Conservation (phyloP, 2,113 vertebrate species). For the Proterorhinus semilunaris region DNA sequence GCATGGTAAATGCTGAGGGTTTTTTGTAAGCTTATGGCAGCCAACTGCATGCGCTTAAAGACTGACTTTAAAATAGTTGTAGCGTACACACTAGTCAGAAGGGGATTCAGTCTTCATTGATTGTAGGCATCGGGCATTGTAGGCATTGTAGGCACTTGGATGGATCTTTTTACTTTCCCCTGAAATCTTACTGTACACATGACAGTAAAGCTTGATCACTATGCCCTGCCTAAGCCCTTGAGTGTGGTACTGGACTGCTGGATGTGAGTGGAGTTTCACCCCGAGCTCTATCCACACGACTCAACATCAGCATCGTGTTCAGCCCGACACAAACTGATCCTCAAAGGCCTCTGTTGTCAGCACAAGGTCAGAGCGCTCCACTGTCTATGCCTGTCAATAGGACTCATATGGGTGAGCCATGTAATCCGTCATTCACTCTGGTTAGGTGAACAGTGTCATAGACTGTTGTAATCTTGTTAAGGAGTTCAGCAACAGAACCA, state of each 20-base stretch:
- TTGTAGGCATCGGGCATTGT: neutral
- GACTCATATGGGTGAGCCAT: neutral
- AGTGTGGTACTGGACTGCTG: constrained; percentile 42
- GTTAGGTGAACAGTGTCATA: neutral
- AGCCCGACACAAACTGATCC: constrained; percentile 50
- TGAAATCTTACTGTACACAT: neutral
- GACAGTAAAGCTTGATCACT: constrained; percentile 5
- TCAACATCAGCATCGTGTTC: constrained; percentile 65
- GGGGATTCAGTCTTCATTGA: neutral
- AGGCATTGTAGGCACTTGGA: too few species aligned
- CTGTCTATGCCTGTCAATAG: constrained; percentile 8
- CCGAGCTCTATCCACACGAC: constrained; percentile 61
- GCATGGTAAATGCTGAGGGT: constrained; percentile 48
- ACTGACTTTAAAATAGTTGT: constrained; percentile 29
- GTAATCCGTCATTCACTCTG: neutral
- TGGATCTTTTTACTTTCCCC: neutral
- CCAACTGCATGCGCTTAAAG: constrained; percentile 63
- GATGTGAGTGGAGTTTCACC: constrained; percentile 52
- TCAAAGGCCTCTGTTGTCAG: constrained; percentile 45
- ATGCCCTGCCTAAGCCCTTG: constrained; percentile 32
- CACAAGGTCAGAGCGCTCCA: constrained; percentile 42
- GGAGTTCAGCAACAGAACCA: neutral
- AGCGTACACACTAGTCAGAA: neutral
- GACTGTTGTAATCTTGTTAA: neutral
- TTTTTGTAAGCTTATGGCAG: constrained; percentile 50